Conservation (phyloP, 2,113 vertebrate species). For the Prunella himalayana region DNA sequence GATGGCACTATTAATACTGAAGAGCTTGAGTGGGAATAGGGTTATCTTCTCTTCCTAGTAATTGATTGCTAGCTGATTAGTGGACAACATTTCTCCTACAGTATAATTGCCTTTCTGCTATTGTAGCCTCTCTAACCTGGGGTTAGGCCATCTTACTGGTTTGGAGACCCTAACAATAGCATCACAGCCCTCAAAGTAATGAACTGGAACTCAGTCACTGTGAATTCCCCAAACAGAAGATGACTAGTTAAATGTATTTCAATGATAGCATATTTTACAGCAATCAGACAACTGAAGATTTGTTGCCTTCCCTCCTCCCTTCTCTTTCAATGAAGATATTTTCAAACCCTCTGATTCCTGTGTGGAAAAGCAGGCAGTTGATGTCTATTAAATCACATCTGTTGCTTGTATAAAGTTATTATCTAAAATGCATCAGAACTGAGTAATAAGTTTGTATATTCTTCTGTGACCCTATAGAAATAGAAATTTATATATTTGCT, state of each 20-base stretch:
- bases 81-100: slow-evolving; percentile 78
- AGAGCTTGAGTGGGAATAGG: slow-evolving; percentile 76
- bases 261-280: slow-evolving; percentile 45
- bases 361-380: slow-evolving; percentile 8
- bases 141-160: slow-evolving; percentile 67
- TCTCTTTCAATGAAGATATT: neutral
- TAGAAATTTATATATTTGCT: neutral
- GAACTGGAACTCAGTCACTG: slow-evolving; percentile 73
- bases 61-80: slow-evolving; percentile 86
- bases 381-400: slow-evolving; percentile 16
- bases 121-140: slow-evolving; percentile 69
- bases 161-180: slow-evolving; percentile 65
- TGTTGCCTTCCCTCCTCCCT: neutral
- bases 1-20: slow-evolving; percentile 83
- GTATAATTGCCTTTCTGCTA: slow-evolving; percentile 81
- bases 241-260: slow-evolving; percentile 69
- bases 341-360: neutral
- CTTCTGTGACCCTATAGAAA: neutral
- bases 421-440: neutral
- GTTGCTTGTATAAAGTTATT: neutral
- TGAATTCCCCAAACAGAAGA: slow-evolving; percentile 66
- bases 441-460: neutral
- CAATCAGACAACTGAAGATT: slow-evolving; percentile 23
- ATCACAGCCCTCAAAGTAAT: slow-evolving; percentile 67
- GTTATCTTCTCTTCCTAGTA: slow-evolving; percentile 81